phyloP scores from a whole-genome alignment of 2,113 vertebrate genomes.

The Herpailurus yagouaroundi region DNA sequence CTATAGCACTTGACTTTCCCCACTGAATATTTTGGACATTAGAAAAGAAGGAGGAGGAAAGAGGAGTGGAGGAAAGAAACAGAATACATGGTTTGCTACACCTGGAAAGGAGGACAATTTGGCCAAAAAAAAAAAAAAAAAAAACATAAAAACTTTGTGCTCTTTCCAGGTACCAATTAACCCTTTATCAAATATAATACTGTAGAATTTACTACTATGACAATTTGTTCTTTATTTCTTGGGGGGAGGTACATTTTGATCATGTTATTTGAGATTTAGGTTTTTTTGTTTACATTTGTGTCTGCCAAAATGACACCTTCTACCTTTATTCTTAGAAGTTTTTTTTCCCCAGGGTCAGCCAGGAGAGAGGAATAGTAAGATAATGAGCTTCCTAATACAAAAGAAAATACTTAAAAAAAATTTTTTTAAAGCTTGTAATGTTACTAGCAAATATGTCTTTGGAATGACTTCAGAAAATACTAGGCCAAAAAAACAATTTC shows the following conservation, averaged over 20 bases:
- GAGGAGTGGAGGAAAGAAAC: background rate
- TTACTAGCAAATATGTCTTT: background rate
- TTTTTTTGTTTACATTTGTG: background rate
- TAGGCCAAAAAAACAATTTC: background rate
- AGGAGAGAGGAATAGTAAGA: background rate
- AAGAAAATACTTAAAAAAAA: background rate
- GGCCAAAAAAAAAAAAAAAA: background rate
- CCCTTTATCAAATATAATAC: background rate
- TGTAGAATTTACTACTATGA: background rate
- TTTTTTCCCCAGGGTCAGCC: background rate
- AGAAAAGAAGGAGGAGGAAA: background rate
- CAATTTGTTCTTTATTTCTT: background rate
- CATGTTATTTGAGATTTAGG: background rate
- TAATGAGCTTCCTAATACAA: background rate
- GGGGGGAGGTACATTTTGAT: background rate
- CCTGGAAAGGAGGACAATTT: background rate
- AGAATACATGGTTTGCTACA: background rate
- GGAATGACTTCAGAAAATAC: slow-evolving; percentile 23
- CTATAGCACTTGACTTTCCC: background rate
- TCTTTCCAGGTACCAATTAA: background rate
- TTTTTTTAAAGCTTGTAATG: background rate
- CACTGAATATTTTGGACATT: background rate
- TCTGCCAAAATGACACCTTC: background rate
- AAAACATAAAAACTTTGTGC: background rate
- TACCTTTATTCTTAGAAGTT: background rate